These are phyloP conservation scores for Incurvaria masculella DNA, from an alignment of 2,888 invertebrate genomes.

Conservation along the genomic window DNA sequence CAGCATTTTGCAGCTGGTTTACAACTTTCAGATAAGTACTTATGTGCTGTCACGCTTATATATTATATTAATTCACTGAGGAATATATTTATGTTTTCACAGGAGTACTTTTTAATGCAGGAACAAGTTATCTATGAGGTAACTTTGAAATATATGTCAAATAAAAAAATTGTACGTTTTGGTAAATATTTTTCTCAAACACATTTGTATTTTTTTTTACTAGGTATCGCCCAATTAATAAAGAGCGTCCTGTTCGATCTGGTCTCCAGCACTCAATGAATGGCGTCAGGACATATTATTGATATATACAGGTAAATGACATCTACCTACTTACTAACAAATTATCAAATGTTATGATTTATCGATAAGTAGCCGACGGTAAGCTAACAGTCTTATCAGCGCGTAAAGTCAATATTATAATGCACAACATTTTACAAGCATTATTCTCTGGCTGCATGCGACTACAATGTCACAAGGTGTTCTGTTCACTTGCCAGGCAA, in stretches of 20 bases:
- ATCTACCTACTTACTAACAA: not conserved
- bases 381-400: too few species aligned
- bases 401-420: too few species aligned
- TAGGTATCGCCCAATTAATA: not conserved
- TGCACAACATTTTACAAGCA: too few species aligned
- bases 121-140: too few species aligned
- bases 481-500: too few species aligned
- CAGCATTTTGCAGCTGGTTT: conserved; percentile 41
- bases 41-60: conserved; percentile 19
- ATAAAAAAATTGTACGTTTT: conserved; percentile 42
- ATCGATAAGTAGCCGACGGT: too few species aligned
- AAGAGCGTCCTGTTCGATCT: not conserved
- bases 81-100: too few species aligned
- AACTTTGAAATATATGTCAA: conserved; percentile 37
- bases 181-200: conserved; percentile 32
- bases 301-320: not conserved
- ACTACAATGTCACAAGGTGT: too few species aligned
- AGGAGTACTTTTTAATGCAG: too few species aligned
- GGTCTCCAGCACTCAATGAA: not conserved
- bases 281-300: not conserved
- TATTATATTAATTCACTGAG: too few species aligned
- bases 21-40: conserved; percentile 18
- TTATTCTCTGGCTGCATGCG: too few species aligned
- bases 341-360: not conserved
- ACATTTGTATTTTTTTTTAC: conserved; percentile 24